Evolutionary conservation across 2,113 vertebrate species (phyloP).

Genomic region (Plestiodon gilberti): DNA sequence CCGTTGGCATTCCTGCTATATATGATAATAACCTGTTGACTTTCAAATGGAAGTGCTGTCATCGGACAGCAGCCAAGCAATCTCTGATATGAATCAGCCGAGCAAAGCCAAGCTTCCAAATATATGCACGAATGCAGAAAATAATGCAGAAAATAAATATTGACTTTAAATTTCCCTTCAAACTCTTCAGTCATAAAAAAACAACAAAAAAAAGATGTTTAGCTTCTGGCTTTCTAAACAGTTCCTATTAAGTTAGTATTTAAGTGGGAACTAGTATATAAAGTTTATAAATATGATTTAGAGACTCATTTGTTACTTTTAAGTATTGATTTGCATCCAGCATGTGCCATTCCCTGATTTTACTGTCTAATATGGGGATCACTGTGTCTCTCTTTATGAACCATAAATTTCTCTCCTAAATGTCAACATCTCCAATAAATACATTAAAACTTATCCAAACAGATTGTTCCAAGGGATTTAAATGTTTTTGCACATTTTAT

Average conservation of each 20-base stretch:
- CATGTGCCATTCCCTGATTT: conserved; percentile 44
- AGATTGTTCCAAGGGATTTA: conserved; percentile 62
- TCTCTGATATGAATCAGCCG: conserved; percentile 18
- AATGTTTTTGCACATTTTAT: conserved; percentile 49
- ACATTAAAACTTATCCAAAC: conserved; percentile 61
- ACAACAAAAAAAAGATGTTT: no score
- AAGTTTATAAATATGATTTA: conserved; percentile 47
- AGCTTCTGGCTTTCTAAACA: not conserved
- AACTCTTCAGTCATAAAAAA: conserved; percentile 25
- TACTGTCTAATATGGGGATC: conserved; percentile 31
- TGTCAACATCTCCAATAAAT: conserved; percentile 62
- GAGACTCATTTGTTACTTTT: conserved; percentile 45
- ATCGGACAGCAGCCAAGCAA: conserved; percentile 28
- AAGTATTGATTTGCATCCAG: conserved; percentile 44
- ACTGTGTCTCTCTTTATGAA: conserved; percentile 48
- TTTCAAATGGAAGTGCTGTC: conserved; percentile 32
- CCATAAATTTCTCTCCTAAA: conserved; percentile 59
- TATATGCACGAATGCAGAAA: conserved; percentile 46
- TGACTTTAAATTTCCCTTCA: conserved; percentile 16
- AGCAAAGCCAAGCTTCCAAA: conserved; percentile 22
- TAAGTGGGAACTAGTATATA: conserved; percentile 35
- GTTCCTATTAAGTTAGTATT: conserved; percentile 22
- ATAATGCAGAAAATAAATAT: conserved; percentile 56
- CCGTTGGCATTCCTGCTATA: not conserved
- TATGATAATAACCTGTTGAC: conserved; percentile 35